These are phyloP conservation scores for Stegostoma tigrinum DNA, from an alignment of 2,113 vertebrate species.

Conservation along the genomic window DNA sequence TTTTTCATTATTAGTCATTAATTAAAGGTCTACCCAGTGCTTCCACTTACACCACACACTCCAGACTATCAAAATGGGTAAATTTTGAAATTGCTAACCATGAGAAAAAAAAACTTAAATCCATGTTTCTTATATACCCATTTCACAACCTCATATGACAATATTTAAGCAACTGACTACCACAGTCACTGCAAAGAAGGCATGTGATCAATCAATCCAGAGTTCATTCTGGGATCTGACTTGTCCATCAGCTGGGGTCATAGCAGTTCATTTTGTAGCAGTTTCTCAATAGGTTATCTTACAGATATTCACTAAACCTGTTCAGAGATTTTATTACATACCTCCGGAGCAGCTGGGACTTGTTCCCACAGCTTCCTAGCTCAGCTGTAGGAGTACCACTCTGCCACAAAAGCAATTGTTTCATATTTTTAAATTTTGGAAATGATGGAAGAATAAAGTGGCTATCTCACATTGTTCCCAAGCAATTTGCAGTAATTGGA, in stretches of 20 bases:
- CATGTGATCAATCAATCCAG: too few relatives aligned
- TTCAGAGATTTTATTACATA: too few relatives aligned
- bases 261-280: neutral
- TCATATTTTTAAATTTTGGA: neutral
- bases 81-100: neutral
- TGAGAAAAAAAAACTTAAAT: neutral
- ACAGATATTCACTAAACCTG: too few relatives aligned
- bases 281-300: neutral
- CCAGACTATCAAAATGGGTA: neutral
- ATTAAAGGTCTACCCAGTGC: neutral
- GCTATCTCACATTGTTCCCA: neutral
- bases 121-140: neutral
- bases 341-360: too few relatives aligned
- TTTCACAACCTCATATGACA: neutral
- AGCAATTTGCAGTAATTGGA: neutral
- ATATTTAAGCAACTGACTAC: too few relatives aligned
- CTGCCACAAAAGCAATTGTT: neutral
- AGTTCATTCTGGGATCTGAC: too few relatives aligned
- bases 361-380: too few relatives aligned
- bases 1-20: too few relatives aligned
- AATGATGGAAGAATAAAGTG: neutral
- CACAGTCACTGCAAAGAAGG: too few relatives aligned
- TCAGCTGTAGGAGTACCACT: too few relatives aligned
- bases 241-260: too few relatives aligned
- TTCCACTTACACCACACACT: neutral